Evolutionary conservation across 2,888 invertebrate species (phyloP).

Genomic region (Trichogramma evanescens): DNA sequence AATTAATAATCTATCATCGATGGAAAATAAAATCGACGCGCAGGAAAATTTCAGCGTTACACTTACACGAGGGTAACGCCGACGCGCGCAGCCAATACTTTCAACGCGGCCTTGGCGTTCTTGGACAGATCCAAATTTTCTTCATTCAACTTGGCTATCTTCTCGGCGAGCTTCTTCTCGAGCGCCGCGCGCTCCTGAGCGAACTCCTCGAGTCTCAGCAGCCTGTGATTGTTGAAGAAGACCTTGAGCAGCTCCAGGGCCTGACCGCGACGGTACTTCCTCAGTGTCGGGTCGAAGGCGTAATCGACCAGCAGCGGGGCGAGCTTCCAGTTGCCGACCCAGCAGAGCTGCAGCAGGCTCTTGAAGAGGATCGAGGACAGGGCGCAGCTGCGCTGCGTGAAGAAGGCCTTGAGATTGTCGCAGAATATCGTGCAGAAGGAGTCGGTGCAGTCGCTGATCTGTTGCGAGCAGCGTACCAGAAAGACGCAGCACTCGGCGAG

Average conservation of each 20-base stretch:
- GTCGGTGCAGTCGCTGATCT: conserved; percentile 38
- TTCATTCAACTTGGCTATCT: too few species aligned
- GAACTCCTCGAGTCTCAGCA: conserved; percentile 28
- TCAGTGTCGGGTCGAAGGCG: conserved; percentile 55
- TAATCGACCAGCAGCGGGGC: conserved; percentile 55
- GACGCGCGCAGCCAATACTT: too few species aligned
- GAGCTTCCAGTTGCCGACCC: conserved; percentile 60
- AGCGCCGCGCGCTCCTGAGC: too few species aligned
- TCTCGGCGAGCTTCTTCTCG: too few species aligned
- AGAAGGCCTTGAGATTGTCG: conserved; percentile 55
- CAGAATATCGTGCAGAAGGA: conserved; percentile 50
- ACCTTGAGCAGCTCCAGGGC: conserved; percentile 60
- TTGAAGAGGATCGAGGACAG: conserved; percentile 62
- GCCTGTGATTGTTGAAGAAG: conserved; percentile 58
- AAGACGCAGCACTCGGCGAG: conserved; percentile 60
- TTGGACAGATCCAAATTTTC: too few species aligned
- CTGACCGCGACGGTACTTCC: conserved; percentile 62
- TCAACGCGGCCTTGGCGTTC: too few species aligned
- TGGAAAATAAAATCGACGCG: too few species aligned
- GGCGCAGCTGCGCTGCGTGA: conserved; percentile 58
- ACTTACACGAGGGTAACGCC: too few species aligned
- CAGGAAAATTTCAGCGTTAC: too few species aligned
- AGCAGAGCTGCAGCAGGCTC: conserved; percentile 57
- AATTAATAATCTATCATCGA: too few species aligned
- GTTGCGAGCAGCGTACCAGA: conserved; percentile 57